phyloP scores from a whole-genome alignment of 1,140 invertebrate genomes.

The Caenorhabditis inopinata region DNA sequence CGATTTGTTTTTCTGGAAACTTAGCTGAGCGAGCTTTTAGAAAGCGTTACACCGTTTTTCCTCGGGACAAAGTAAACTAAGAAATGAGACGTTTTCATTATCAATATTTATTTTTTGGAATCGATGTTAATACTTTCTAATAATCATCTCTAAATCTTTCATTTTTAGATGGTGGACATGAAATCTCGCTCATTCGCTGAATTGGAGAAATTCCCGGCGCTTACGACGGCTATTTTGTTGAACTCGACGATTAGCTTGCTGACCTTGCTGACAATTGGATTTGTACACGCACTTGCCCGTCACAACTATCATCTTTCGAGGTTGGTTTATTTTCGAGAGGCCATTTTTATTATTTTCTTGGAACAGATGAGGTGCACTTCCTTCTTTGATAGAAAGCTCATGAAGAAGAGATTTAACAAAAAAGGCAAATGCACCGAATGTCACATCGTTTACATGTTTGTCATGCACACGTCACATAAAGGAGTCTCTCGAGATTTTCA shows the following conservation, averaged over 20 bases:
- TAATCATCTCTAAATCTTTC: background rate
- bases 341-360: background rate
- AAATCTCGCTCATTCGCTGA: conserved; percentile 19
- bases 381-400: no score
- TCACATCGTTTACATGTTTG: conserved; percentile 17
- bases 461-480: background rate
- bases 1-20: no score
- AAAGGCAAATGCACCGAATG: conserved; percentile 1
- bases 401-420: background rate
- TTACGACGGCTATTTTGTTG: conserved; percentile 20
- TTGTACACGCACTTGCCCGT: conserved; percentile 19
- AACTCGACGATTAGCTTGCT: conserved; percentile 38
- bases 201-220: conserved; percentile 13
- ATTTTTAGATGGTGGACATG: conserved; percentile 4
- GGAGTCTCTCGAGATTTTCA: conserved; percentile 33
- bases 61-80: no score
- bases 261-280: conserved; percentile 28
- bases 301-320: conserved; percentile 33
- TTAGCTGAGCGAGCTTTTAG: no score
- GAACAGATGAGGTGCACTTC: background rate
- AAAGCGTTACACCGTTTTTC: no score
- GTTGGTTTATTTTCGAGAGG: background rate
- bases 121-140: no score
- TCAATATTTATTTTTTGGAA: no score
- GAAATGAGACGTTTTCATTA: no score